Base-by-base conservation (phyloP, 2,888 invertebrate species). In the Eubasilissa splendida region DNA sequence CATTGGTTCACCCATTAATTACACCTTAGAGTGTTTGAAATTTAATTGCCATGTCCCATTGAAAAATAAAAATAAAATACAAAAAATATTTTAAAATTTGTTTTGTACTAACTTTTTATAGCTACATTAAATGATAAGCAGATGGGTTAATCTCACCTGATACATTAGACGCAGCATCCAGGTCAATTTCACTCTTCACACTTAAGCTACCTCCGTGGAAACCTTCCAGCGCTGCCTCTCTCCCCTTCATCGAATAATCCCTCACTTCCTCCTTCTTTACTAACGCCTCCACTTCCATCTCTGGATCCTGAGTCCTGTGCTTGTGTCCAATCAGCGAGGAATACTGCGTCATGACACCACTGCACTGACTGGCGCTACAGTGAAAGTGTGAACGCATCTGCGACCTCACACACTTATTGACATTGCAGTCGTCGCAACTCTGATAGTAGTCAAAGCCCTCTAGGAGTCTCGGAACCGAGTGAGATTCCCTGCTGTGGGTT, bases 381-480 rank as follows among this genome's bases (percentile, higher is more conserved):
- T 91, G 91, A 85, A 91, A 91, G 75, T 91, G 91, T 8, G 88
- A 87, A 74, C 90, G 86, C 1, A 90, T 84, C 77, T 90, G 90
- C 81, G 52, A 89, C 56, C 89, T 89, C 7, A 90, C 90, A 65
- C 91, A 91, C 22, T 58, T 75, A 8, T 65, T 31, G 4, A 89
- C 90, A 10, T 90, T 90, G 73, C 91, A 91, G 63, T 90, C 90
- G 11, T 91, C 91, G 81, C 86, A 90, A 0, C 89, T 88, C 90
- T 91, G 86, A 87, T 95, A 97, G 87, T 96, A 96, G 82, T 96
- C 95, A 86, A 96, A 97, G 0, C 96, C 96, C 73, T 96, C 95
- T 58, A 96, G 88, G 77, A 97, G 94, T 85, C 95, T 95, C 65
- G 94, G 92, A 85, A 95, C 93, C 83, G 95, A 95, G 87, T 97